Conservation (phyloP, 2,888 invertebrate species). For the Tyria jacobaeae region DNA sequence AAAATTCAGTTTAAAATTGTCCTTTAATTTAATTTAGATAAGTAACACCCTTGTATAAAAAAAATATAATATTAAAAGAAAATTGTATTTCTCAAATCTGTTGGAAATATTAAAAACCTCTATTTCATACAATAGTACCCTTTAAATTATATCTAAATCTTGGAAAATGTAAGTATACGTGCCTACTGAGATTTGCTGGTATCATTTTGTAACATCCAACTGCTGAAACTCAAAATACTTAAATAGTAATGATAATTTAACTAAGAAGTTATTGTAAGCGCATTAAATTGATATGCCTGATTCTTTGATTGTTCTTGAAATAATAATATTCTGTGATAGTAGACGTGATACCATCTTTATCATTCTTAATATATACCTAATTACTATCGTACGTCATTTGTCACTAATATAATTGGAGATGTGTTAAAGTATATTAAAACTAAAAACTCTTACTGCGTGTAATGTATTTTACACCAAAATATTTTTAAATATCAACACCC, state of each 20-base stretch:
- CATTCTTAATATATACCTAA: conserved; percentile 52
- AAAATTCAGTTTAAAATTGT: conserved; percentile 34
- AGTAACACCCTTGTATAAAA: conserved; percentile 40
- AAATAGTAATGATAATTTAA: conserved; percentile 53
- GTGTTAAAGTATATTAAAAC: conserved; percentile 26
- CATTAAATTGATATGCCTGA: conserved; percentile 65
- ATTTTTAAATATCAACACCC: conserved; percentile 31
- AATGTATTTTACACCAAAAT: conserved; percentile 25
- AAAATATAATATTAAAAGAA: conserved; percentile 30
- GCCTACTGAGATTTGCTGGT: conserved; percentile 57
- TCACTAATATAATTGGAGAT: conserved; percentile 56
- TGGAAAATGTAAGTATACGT: conserved; percentile 56
- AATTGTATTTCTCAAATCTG: conserved; percentile 40
- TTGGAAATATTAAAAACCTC: conserved; percentile 45
- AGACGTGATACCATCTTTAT: conserved; percentile 83
- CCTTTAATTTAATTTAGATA: conserved; percentile 41
- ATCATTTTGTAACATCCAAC: conserved; percentile 38
- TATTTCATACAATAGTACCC: conserved; percentile 46
- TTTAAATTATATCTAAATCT: conserved; percentile 49
- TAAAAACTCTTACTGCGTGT: conserved; percentile 15
- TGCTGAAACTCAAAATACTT: conserved; percentile 44
- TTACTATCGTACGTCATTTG: conserved; percentile 64
- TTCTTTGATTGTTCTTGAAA: conserved; percentile 73
- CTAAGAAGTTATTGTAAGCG: conserved; percentile 61
- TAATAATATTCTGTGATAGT: conserved; percentile 86